Percentiles rank a stretch among this genome's conserved stretches.
Evolutionary conservation across 2,113 vertebrate genomes (phyloP).

Genomic region (Tretioscincus oriximinensis): DNA sequence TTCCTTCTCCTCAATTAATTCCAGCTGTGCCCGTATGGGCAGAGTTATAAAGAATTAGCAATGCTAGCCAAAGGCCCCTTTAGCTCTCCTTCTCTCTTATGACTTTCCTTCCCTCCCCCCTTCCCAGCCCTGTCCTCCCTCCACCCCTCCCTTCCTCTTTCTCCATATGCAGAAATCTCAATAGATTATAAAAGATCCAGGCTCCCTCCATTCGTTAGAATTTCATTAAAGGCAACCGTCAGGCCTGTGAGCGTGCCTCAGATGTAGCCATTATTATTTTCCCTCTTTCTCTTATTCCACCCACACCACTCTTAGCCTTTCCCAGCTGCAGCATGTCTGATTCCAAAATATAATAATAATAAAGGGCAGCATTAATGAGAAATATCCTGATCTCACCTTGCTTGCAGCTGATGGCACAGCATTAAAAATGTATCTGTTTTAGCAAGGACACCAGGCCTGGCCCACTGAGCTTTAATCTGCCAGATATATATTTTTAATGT

Average conservation of each 20-base stretch:
- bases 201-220: neutral
- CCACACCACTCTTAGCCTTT: neutral
- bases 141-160: neutral
- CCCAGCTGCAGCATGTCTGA: neutral
- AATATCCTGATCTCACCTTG: no score
- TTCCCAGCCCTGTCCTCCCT: neutral
- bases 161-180: neutral
- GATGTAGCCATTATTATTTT: neutral
- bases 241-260: neutral
- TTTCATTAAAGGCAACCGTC: neutral
- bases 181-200: neutral
- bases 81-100: neutral
- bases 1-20: constrained; percentile 67
- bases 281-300: constrained; percentile 12
- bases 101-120: neutral
- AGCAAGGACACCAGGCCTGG: neutral
- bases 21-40: constrained; percentile 69
- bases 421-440: neutral
- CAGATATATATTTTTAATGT: neutral
- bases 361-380: constrained; percentile 6
- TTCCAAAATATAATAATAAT: neutral
- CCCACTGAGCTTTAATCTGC: neutral
- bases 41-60: constrained; percentile 43
- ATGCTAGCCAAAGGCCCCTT: constrained; percentile 31
- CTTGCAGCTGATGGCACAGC: neutral